Base-by-base conservation (phyloP, 2,797 vertebrate species). In the Melanogrammus aeglefinus region DNA sequence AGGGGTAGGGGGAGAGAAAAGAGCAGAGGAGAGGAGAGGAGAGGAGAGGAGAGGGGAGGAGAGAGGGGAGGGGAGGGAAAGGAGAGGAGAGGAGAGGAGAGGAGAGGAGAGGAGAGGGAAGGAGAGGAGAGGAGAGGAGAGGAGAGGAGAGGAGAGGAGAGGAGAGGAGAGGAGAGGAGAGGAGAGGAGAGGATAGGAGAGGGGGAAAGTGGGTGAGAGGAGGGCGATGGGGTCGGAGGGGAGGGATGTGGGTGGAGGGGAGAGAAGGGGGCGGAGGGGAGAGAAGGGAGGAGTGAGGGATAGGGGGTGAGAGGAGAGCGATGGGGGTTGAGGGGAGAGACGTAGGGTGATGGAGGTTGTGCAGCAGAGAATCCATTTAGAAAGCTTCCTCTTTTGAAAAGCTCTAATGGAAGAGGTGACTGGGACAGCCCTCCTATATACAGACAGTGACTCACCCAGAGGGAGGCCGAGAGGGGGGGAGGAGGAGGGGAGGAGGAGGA, bases 91-190 rank as follows among this genome's bases (percentile, higher is more conserved):
- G 14, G 44, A 16, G 44, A 47, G 13, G 12, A 44, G 41, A 14
- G 4, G 47, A 1, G 18, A 72, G 47, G 7, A 36, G 35, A 6
- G 35, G 6, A 6, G 35, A 36, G 35, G 0, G 35, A 36, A 6
- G 35, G 35, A 36, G 6, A 36, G 35, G 35, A 6, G 12, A 14
- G 2, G 44, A 47, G 44, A 47, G 14, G 44, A 14, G 9, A 31
- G n/a, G 51, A 18, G 51, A 6, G 51, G 51, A 18, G 51, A 72
- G 51, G n/a, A n/a, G n/a, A n/a, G 18, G 51, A 76, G 41, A 82
- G 77, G 73, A 77, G 31, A 38, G 72, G 44, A 33, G 27, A 41
- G 36, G 4, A 57, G 51, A 57, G 10, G 44, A 47, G 44, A 44
- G 18, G 31, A 1, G 10, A 21, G 2, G 41, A 41, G 39, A 44